Evolutionary conservation across 2,113 vertebrate genomes (phyloP).

Genomic region (Actenoides lindsayi): DNA sequence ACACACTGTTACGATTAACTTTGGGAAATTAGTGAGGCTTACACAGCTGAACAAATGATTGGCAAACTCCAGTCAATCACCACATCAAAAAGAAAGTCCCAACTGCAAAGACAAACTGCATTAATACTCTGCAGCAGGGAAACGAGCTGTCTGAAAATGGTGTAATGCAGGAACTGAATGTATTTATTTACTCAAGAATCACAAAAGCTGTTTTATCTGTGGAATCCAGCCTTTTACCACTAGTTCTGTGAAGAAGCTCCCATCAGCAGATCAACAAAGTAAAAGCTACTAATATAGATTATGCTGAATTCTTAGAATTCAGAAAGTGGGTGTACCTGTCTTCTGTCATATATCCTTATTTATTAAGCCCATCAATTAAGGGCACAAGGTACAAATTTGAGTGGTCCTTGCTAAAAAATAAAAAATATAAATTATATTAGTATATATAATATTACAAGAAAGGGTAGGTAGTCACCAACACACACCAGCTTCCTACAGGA

Average conservation of each 20-base stretch:
- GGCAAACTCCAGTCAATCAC: constrained; percentile 22
- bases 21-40: constrained; percentile 30
- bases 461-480: no score
- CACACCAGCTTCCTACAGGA: background rate
- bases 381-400: background rate
- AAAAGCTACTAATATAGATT: background rate
- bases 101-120: constrained; percentile 28
- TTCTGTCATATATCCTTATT: background rate
- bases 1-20: constrained; percentile 3
- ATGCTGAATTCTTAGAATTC: background rate
- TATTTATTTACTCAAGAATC: constrained; percentile 7
- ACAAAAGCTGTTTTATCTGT: background rate
- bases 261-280: background rate
- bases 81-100: constrained; percentile 8
- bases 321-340: background rate
- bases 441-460: no score
- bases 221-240: background rate
- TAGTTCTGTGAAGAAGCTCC: background rate
- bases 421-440: background rate
- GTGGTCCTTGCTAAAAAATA: background rate
- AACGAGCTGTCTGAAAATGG: background rate
- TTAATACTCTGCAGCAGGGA: background rate
- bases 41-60: constrained; percentile 40
- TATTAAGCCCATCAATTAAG: background rate
- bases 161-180: background rate